Percentiles rank a stretch among this genome's conserved stretches.
These are phyloP conservation scores for Montipora efflorescens DNA, from an alignment of 64 coral and sea anemone genomes.

Conservation along the genomic window DNA sequence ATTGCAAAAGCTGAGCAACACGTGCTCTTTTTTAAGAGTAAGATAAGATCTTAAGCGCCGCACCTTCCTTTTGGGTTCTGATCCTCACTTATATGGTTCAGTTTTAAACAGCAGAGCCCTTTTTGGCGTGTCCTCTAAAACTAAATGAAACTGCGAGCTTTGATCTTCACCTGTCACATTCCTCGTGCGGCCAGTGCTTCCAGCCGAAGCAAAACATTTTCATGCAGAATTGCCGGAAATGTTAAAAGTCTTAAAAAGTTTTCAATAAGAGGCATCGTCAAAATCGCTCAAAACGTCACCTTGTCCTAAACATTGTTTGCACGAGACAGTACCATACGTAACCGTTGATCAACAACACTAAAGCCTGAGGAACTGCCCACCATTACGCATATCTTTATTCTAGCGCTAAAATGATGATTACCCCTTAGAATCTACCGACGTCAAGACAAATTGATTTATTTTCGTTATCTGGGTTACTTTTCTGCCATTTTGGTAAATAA, in stretches of 20 bases:
- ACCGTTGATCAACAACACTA: background rate
- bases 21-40: too few species aligned
- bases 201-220: too few species aligned
- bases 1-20: too few species aligned
- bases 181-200: background rate
- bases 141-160: background rate
- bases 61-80: too few species aligned
- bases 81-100: too few species aligned
- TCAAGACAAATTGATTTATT: background rate
- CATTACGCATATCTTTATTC: background rate
- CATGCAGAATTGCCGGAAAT: background rate
- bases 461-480: background rate
- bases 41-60: too few species aligned
- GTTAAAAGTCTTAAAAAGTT: background rate
- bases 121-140: background rate
- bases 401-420: background rate
- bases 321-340: background rate
- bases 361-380: too few species aligned
- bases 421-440: background rate
- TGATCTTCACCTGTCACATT: constrained; percentile 24
- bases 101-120: too few species aligned
- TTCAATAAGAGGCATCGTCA: background rate
- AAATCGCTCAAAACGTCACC: background rate
- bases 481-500: background rate
- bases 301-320: background rate